phyloP scores from a whole-genome alignment of 2,113 vertebrate species.

The Peromyscus leucopus region DNA sequence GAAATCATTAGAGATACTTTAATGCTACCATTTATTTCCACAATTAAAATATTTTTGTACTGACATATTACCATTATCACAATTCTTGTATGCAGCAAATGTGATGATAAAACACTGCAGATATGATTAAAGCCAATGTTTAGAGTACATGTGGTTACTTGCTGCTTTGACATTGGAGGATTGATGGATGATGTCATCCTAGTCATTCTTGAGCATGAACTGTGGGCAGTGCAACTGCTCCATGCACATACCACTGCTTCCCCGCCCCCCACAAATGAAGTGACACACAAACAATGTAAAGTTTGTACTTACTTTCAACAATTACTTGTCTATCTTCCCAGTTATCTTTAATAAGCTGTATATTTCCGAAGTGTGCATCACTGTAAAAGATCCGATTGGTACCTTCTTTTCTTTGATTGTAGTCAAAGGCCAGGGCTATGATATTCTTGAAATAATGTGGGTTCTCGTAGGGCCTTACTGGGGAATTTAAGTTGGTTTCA shows the following conservation, averaged over 20 bases:
- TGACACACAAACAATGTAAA: background rate
- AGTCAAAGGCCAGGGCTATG: slow-evolving; percentile 96
- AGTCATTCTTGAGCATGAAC: slow-evolving; percentile 44
- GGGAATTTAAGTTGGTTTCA: slow-evolving; percentile 97
- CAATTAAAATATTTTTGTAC: background rate
- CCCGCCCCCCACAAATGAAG: background rate
- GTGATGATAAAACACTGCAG: background rate
- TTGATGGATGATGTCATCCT: background rate
- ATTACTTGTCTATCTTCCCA: slow-evolving; percentile 94
- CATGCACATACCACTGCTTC: background rate
- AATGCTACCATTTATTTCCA: background rate
- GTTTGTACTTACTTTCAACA: slow-evolving; percentile 94
- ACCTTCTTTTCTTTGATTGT: slow-evolving; percentile 90
- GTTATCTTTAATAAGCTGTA: slow-evolving; percentile 97
- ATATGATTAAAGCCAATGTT: background rate
- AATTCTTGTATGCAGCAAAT: background rate
- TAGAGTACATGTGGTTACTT: background rate
- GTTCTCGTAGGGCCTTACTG: slow-evolving; percentile 95
- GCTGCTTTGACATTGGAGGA: background rate
- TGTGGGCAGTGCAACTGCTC: background rate
- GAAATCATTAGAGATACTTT: background rate
- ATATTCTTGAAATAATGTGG: slow-evolving; percentile 96
- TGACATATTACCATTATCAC: background rate
- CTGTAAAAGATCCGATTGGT: slow-evolving; percentile 98
- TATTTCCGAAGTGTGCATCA: slow-evolving; percentile 97